phyloP scores from a whole-genome alignment of 2,797 vertebrate species.

The Trachops cirrhosus region DNA sequence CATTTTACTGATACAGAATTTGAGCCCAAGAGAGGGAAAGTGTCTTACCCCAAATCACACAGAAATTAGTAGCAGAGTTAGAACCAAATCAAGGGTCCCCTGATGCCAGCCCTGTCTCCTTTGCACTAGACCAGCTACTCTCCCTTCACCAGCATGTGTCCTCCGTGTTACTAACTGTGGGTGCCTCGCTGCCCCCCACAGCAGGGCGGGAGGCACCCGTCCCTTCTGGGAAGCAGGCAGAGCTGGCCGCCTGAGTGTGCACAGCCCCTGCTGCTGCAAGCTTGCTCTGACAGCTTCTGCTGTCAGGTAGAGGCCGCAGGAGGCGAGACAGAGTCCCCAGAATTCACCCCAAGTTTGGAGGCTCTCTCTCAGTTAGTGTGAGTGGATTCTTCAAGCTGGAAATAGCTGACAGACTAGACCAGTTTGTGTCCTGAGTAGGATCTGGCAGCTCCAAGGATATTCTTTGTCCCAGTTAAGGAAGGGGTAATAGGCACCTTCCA shows the following conservation, averaged over 20 bases:
- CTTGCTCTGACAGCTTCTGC: background rate
- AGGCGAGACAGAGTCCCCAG: background rate
- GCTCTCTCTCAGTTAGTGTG: background rate
- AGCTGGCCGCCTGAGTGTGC: background rate
- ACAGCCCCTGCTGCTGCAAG: background rate
- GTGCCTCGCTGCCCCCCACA: fast-evolving
- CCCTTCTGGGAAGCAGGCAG: background rate
- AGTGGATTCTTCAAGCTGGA: background rate
- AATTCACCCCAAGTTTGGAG: background rate
- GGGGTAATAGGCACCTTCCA: background rate
- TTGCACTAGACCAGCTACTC: background rate
- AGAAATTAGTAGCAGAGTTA: background rate
- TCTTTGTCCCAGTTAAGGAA: background rate
- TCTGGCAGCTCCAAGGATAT: fast-evolving
- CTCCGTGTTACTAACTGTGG: fast-evolving
- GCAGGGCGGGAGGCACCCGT: background rate
- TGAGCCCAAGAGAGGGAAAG: background rate
- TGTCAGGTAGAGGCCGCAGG: background rate
- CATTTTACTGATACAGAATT: background rate
- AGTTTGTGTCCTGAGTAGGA: background rate
- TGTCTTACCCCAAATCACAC: background rate
- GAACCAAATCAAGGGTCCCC: background rate
- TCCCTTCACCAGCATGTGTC: background rate
- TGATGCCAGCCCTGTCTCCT: background rate
- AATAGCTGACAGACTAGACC: background rate